These are phyloP conservation scores for Prorops nasuta DNA, from an alignment of 1,140 invertebrate genomes.

Conservation along the genomic window DNA sequence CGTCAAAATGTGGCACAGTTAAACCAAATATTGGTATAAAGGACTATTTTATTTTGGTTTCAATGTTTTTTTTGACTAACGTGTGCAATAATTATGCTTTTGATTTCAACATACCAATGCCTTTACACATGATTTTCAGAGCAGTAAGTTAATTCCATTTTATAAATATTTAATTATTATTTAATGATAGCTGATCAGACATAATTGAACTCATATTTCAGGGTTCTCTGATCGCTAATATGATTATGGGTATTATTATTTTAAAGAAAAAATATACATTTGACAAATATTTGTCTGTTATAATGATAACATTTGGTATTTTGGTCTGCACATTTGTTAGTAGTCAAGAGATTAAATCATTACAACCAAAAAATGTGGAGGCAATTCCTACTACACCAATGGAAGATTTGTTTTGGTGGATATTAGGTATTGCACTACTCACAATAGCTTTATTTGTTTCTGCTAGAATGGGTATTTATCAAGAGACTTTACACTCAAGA, in stretches of 20 bases:
- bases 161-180: slow-evolving; percentile 1
- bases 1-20: slow-evolving; percentile 81
- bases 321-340: slow-evolving; percentile 89
- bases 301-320: slow-evolving; percentile 91
- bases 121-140: slow-evolving; percentile 98
- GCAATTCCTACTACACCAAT: slow-evolving; percentile 34
- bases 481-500: slow-evolving; percentile 83
- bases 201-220: slow-evolving; percentile 45
- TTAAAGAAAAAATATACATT: slow-evolving; percentile 81
- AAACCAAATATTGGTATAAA: slow-evolving; percentile 71
- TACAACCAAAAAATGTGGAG: slow-evolving; percentile 20
- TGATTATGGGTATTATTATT: slow-evolving; percentile 92
- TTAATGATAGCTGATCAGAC: neutral
- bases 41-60: slow-evolving; percentile 81
- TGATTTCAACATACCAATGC: slow-evolving; percentile 96
- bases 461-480: slow-evolving; percentile 94
- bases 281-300: slow-evolving; percentile 88
- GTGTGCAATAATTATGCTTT: slow-evolving; percentile 96
- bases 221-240: slow-evolving; percentile 95
- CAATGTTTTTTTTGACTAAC: slow-evolving; percentile 89
- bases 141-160: slow-evolving; percentile 70
- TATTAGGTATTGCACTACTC: slow-evolving; percentile 79
- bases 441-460: slow-evolving; percentile 89
- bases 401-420: slow-evolving; percentile 79
- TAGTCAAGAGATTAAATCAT: slow-evolving; percentile 63